Base-by-base conservation (phyloP, 2,797 vertebrate genomes). In the Diglossa cyanea region DNA sequence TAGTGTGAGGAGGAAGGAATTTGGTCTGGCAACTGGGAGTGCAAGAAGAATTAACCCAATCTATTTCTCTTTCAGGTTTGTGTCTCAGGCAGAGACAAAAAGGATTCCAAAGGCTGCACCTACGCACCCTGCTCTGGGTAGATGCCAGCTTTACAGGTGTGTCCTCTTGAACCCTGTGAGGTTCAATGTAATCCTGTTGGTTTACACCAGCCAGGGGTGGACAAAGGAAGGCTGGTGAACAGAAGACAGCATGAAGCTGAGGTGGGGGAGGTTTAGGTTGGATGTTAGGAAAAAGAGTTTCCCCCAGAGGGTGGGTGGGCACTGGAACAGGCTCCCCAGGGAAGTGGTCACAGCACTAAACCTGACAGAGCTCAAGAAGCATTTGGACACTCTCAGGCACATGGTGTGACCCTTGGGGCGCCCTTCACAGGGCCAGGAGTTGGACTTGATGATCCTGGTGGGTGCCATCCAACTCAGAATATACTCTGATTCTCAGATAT, bases 91-190 rank as follows among this genome's bases (percentile, higher is more conserved):
- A 7, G 39, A 82, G 73, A 33, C 2, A 24, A 24, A 50, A 87
- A 61, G 4, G 3, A 57, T 60, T 84, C 28, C 47, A 63, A 73
- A 89, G 21, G 30, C n/a, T 71, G 9, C 11, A 65, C 3, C 28
- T 48, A 20, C 0, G 0, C 4, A 66, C 48, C 16, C 28, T 58
- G 13, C 28, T 51, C 44, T 55, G 18, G 42, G 51, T 17, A 79
- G 44, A 51, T 30, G 6, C 12, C 28, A 53, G 3, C 7, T 81
- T 68, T 26, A 19, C 10, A 30, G 42, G 5, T 21, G 11, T 17
- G 12, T 24, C 5, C 20, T 67, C 53, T 25, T 30, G 37, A 58
- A 55, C 26, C 8, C 42, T 17, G 4, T 28, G 26, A 42, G 44
- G 68, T 75, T 68, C 44, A 78, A 0, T 16, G 10, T 18, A 58